A percentile compares a stretch with the other conserved stretches of the same genome.
phyloP scores from a whole-genome alignment of 1,140 invertebrate genomes.

The Tetramorium parvispinum region DNA sequence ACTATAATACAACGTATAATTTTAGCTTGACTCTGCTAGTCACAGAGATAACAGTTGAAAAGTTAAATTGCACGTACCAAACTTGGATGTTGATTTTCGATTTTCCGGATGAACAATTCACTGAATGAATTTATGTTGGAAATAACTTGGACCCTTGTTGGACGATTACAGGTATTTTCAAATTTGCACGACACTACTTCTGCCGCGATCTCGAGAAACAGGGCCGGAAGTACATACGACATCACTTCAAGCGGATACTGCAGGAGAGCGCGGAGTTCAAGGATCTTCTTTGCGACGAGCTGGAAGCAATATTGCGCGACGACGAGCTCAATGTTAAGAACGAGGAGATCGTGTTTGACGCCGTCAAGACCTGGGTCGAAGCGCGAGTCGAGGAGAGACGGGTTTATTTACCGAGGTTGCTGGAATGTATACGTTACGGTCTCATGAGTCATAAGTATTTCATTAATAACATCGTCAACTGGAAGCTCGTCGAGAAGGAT shows the following conservation, averaged over 20 bases:
- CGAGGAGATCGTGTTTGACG: conserved; percentile 90
- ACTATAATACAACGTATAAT: background rate
- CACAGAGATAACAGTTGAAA: background rate
- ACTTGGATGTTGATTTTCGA: conserved; percentile 28
- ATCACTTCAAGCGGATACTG: conserved; percentile 90
- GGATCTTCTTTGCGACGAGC: conserved; percentile 88
- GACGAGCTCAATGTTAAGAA: conserved; percentile 91
- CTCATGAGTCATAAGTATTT: conserved; percentile 89
- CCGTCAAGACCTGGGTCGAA: conserved; percentile 89
- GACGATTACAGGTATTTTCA: conserved; percentile 86
- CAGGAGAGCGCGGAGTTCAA: conserved; percentile 90
- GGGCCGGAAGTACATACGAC: conserved; percentile 89
- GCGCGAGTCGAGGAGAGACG: conserved; percentile 85
- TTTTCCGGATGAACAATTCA: conserved; percentile 63
- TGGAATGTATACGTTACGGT: conserved; percentile 89
- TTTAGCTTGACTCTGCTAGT: background rate
- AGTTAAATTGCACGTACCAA: background rate
- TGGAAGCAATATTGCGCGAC: conserved; percentile 90
- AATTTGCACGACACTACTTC: conserved; percentile 90
- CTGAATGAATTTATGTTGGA: background rate
- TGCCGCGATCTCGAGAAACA: conserved; percentile 90
- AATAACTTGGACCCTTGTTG: background rate
- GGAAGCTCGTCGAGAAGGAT: conserved; percentile 86
- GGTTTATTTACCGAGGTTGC: conserved; percentile 86
- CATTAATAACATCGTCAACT: conserved; percentile 87